Evolutionary conservation across 2,888 invertebrate genomes (phyloP), one percentile per base, ranked within the genome.

Genomic region (Abrostola tripartita): DNA sequence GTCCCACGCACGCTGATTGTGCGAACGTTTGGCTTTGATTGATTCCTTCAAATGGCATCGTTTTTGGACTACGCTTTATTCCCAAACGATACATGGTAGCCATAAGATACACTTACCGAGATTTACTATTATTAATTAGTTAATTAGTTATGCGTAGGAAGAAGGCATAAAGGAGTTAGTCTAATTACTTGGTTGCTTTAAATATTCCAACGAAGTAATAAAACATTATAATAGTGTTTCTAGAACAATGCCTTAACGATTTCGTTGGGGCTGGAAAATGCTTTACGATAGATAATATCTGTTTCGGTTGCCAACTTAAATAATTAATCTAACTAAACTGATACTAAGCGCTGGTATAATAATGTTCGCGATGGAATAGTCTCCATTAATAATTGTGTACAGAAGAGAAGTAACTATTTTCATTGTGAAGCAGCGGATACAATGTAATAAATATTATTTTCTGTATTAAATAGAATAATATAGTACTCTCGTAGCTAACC

Each of bases 1-100:
- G 85, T 84, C 85, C 88, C 90, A 91, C 90, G 90, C 86, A 87
- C 86, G 87, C 84, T 87, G 91, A 91, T 91, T 91, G 92, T 90
- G 88, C 86, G 87, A 90, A 86, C 88, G 85, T 80, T 89, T 84
- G 85, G 85, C 90, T 90, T 89, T 92, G 93, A 93, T 93, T 92
- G 92, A 93, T 93, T 90, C 86, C 88, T 90, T 82, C 87, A 89
- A 91, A 90, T 87, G 87, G 87, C 84, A 86, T 82, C 83, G 82
- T 84, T 86, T 84, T 82, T 74, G 72, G 78, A 79, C 82, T 79
- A 62, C 52, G 59, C 49, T 82, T 85, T 84, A 81, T 85, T 84
- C 74, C 76, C 38, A 65, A 78, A 76, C 81, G 80, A 83, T 84
- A 81, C 62, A 60, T 79, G 78, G 65, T 65, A 60, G 52, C 47